These are phyloP conservation scores for Pseudeuparius sepicola DNA, from an alignment of 2,888 invertebrate species.

Conservation along the genomic window DNA sequence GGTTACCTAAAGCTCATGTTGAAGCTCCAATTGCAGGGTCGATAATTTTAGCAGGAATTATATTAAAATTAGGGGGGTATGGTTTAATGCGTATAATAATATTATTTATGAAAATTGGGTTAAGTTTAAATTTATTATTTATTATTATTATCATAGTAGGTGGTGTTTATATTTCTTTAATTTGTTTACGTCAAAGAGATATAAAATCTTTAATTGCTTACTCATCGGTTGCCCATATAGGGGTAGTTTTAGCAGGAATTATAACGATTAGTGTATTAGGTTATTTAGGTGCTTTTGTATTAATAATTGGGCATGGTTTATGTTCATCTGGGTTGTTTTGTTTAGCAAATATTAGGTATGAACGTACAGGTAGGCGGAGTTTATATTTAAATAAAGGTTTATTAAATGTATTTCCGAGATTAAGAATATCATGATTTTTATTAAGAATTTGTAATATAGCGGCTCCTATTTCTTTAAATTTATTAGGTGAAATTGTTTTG, in stretches of 20 bases:
- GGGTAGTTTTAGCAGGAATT: conserved; percentile 49
- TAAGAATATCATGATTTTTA: conserved; percentile 55
- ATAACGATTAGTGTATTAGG: conserved; percentile 48
- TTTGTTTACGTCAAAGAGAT: conserved; percentile 60
- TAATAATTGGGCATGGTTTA: conserved; percentile 57
- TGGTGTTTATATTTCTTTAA: conserved; percentile 49
- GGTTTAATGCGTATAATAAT: conserved; percentile 50
- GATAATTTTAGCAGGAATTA: conserved; percentile 63
- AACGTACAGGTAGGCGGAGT: conserved; percentile 49
- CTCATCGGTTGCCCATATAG: conserved; percentile 64
- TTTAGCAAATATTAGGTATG: conserved; percentile 55
- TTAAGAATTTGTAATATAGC: conserved; percentile 54
- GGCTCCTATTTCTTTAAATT: conserved; percentile 57
- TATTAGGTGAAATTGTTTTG: conserved; percentile 55
- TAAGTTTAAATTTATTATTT: conserved; percentile 45
- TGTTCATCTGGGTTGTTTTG: conserved; percentile 59
- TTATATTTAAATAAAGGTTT: conserved; percentile 54
- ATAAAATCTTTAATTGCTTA: conserved; percentile 65
- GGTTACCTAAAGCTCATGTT: conserved; percentile 65
- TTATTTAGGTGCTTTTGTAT: conserved; percentile 29
- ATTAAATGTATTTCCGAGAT: conserved; percentile 29
- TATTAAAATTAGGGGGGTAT: conserved; percentile 64
- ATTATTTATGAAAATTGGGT: conserved; percentile 40
- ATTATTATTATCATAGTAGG: conserved; percentile 48
- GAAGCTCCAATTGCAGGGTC: conserved; percentile 64